Conservation (phyloP, 2,888 invertebrate species). For the Lydus trimaculatus region DNA sequence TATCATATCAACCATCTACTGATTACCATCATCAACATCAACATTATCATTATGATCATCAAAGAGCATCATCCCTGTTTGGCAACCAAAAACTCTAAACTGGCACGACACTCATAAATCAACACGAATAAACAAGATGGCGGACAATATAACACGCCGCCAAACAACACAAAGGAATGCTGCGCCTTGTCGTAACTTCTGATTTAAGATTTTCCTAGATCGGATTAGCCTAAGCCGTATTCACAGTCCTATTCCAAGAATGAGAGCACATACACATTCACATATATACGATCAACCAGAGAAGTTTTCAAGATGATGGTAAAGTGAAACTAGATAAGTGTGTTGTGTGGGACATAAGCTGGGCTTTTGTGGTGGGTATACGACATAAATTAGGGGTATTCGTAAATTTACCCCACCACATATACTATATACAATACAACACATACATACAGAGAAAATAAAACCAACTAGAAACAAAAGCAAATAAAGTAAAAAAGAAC, state of each 20-base stretch:
- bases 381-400: neutral
- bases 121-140: conserved; percentile 55
- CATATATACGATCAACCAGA: neutral
- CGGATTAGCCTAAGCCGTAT: conserved; percentile 55
- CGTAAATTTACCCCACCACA: neutral
- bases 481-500: neutral
- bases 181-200: conserved; percentile 50
- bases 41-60: conserved; percentile 5
- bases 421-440: neutral
- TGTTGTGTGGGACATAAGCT: neutral
- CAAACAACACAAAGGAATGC: conserved; percentile 49
- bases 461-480: neutral
- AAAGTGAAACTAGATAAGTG: neutral
- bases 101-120: conserved; percentile 48
- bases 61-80: neutral
- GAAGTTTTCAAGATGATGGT: neutral
- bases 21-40: neutral
- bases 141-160: conserved; percentile 45
- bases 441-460: neutral
- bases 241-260: conserved; percentile 46
- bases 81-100: neutral
- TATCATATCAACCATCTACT: neutral
- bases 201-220: conserved; percentile 57
- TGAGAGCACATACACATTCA: conserved; percentile 4
- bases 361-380: neutral